Evolutionary conservation across 2,888 invertebrate species (phyloP), one percentile per base, ranked within the genome.

Genomic region (Drosophila algonquin): DNA sequence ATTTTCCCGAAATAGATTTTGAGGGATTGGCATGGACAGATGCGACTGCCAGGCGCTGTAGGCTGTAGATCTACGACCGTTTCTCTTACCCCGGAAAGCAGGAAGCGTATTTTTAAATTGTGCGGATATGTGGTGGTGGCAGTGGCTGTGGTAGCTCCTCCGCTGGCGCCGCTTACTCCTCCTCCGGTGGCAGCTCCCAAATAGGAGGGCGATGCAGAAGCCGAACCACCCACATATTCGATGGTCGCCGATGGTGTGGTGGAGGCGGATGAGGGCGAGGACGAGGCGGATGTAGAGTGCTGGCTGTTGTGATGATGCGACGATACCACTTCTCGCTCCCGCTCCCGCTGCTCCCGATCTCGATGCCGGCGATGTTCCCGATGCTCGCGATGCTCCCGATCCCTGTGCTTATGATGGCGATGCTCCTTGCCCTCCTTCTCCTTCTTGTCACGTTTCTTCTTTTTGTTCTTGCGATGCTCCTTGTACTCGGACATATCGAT

Each of bases 41-140:
- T 71, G 71, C 45, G 70, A 45, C n/a, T n/a, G 44, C 40, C 63
- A 48, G 62, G 71, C 57, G 70, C 70, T 70, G 47, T 32, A 32
- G 9, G 30, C 4, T 7, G 30, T 16, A 18, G 14, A 40, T 40
- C 40, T 40, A 46, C 27, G 27, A 47, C 32, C n/a, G 53, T 35
- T 35, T 54, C 86, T 90, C 86, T 90, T 91, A 92, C 91, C 91
- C 91, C 91, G 79, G 91, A 91, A 77, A 92, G 87, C 69, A 92
- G 90, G 89, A 92, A 92, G 78, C 92, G 91, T 85, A 92, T 92
- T 90, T 92, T 92, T 77, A 92, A 90, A 89, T 92, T 92, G 81
- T 92, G 92, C 79, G 92, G 92, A 90, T 91, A 92, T 63, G 90
- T 85, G 76, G 90, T 90, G 57, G 91, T 87, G 47, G 91, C 89